Conservation (phyloP, 2,888 invertebrate species). For the Sphaerophoria taeniata region DNA sequence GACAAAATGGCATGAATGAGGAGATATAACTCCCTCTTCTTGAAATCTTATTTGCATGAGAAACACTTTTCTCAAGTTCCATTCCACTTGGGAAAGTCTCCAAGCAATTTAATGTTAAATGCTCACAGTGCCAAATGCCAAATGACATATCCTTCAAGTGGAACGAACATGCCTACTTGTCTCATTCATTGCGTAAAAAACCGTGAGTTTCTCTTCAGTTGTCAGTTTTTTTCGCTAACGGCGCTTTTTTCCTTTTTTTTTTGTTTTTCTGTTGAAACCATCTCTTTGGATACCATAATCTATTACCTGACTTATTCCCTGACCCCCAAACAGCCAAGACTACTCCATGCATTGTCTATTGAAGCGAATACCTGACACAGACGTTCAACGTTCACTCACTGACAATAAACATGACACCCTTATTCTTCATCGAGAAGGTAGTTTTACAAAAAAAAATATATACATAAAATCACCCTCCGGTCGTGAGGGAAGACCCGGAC, state of each 20-base stretch:
- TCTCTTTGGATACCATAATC: constrained; percentile 48
- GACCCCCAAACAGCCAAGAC: constrained; percentile 62
- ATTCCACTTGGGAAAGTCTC: constrained; percentile 51
- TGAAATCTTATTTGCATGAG: constrained; percentile 40
- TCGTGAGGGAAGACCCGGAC: constrained; percentile 8
- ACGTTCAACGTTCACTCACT: constrained; percentile 30
- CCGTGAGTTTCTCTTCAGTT: constrained; percentile 39
- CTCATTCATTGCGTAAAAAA: constrained; percentile 38
- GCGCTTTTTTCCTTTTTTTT: constrained; percentile 15
- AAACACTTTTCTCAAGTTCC: constrained; percentile 64
- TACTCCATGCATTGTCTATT: constrained; percentile 50
- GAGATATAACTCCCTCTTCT: neutral
- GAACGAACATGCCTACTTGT: constrained; percentile 27
- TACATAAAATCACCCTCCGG: constrained; percentile 20
- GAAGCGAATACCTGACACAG: constrained; percentile 35
- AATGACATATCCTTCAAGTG: constrained; percentile 63
- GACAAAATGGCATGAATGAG: constrained; percentile 32
- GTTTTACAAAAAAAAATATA: neutral
- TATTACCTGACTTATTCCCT: constrained; percentile 59
- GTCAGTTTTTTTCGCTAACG: constrained; percentile 52
- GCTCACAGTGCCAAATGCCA: constrained; percentile 59
- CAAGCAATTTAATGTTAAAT: constrained; percentile 69
- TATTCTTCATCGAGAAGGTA: constrained; percentile 59
- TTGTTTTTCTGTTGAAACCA: constrained; percentile 6
- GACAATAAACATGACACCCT: constrained; percentile 51